Percentiles rank a stretch among this genome's conserved stretches.
phyloP scores from a whole-genome alignment of 2,888 invertebrate species.

The Drosophila nr. perissopoda region DNA sequence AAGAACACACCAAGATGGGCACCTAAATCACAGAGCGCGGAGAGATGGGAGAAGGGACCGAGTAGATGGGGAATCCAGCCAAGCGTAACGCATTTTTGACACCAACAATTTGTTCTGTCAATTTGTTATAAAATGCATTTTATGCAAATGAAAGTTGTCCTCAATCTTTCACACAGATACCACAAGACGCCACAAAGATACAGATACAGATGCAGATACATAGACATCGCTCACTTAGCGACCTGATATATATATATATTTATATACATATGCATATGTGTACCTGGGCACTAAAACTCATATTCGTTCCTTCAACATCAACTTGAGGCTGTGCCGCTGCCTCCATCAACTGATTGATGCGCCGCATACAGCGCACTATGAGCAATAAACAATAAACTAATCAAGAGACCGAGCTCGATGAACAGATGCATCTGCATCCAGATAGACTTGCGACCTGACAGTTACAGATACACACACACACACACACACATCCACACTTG shows the following conservation, averaged over 20 bases:
- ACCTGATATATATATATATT: not conserved
- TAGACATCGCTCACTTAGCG: constrained; percentile 20
- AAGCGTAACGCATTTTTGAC: constrained; percentile 61
- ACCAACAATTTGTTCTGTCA: constrained; percentile 74
- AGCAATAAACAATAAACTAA: constrained; percentile 71
- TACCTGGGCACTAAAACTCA: constrained; percentile 15
- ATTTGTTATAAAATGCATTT: constrained; percentile 67
- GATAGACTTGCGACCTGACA: constrained; percentile 16
- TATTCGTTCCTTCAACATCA: constrained; percentile 13
- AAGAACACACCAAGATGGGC: constrained; percentile 6
- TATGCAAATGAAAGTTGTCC: constrained; percentile 76
- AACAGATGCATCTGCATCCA: constrained; percentile 35
- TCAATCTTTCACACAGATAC: constrained; percentile 54
- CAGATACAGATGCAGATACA: constrained; percentile 3
- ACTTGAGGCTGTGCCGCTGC: not conserved
- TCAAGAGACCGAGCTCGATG: constrained; percentile 51
- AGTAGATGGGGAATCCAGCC: not conserved
- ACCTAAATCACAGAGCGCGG: constrained; percentile 45
- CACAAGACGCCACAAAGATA: constrained; percentile 1
- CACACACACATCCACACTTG: not conserved
- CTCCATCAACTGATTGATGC: constrained; percentile 63
- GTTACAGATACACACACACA: constrained; percentile 16
- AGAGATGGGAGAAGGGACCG: not conserved
- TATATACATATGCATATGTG: not conserved
- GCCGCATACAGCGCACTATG: constrained; percentile 51